Conservation (phyloP, 2,888 invertebrate species). For the Clivina fossor region DNA sequence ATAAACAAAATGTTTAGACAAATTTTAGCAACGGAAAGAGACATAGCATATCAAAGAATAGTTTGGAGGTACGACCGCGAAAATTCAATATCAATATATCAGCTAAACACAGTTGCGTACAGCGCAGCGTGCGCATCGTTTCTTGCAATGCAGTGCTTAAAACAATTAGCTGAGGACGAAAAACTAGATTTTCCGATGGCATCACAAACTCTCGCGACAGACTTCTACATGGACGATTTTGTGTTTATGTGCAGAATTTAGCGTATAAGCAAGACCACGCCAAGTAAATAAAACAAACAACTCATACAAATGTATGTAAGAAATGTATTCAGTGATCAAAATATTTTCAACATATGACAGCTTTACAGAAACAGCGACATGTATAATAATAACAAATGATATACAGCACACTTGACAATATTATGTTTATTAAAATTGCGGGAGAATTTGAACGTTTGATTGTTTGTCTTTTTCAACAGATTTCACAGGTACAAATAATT, state of each 20-base stretch:
- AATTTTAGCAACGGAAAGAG: neutral
- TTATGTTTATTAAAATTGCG: too few relatives aligned
- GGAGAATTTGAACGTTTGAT: too few relatives aligned
- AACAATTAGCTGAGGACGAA: neutral
- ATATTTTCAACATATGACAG: too few relatives aligned
- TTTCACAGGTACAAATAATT: slow-evolving; percentile 7
- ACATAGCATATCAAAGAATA: slow-evolving; percentile 2
- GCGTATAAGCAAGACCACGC: too few relatives aligned
- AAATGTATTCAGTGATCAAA: too few relatives aligned
- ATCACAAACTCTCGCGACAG: neutral
- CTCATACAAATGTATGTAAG: too few relatives aligned
- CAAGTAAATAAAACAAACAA: too few relatives aligned
- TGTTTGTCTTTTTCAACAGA: too few relatives aligned
- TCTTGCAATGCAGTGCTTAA: neutral
- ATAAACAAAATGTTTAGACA: slow-evolving; percentile 4
- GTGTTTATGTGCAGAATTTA: too few relatives aligned
- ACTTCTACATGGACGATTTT: slow-evolving; percentile 15
- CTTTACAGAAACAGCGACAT: too few relatives aligned
- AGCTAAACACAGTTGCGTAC: neutral
- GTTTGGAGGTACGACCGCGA: neutral
- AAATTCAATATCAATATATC: neutral
- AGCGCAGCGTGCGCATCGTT: neutral
- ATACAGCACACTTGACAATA: too few relatives aligned
- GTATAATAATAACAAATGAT: too few relatives aligned
- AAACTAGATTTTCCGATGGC: neutral